phyloP scores from a whole-genome alignment of 1,140 invertebrate species.

The Sminthurinus signatus region DNA sequence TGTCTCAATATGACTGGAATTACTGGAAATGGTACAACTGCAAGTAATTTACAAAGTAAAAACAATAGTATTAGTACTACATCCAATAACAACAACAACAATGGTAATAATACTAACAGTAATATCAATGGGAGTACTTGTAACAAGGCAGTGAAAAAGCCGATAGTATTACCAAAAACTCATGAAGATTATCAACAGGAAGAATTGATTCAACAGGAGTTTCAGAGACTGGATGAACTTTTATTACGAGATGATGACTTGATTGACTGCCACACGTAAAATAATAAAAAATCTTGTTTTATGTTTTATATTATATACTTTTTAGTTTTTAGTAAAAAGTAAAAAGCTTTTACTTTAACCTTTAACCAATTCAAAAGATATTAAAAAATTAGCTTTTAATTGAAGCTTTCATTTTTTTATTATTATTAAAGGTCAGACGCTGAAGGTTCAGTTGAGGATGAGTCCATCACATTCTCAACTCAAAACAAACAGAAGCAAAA shows the following conservation, averaged over 20 bases:
- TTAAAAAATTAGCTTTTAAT: background rate
- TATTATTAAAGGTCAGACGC: background rate
- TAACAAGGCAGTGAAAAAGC: background rate
- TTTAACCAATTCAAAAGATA: background rate
- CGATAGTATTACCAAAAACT: background rate
- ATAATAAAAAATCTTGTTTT: background rate
- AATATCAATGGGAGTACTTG: background rate
- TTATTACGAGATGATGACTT: slow-evolving; percentile 1
- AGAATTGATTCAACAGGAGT: slow-evolving; percentile 3
- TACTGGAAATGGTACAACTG: background rate
- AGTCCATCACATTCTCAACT: too few relatives aligned
- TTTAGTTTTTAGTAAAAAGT: background rate
- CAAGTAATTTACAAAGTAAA: background rate
- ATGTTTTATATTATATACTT: background rate
- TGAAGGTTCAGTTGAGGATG: too few relatives aligned
- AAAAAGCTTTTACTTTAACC: background rate
- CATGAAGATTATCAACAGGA: slow-evolving; percentile 15
- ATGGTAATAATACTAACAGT: background rate
- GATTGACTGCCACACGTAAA: background rate
- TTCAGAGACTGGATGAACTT: slow-evolving; percentile 5
- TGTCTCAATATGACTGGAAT: too few relatives aligned
- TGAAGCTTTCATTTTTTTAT: background rate
- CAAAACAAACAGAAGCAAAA: too few relatives aligned
- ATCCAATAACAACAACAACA: background rate
- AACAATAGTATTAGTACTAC: background rate